phyloP scores from a whole-genome alignment of 2,113 vertebrate genomes.

The Natator depressus region DNA sequence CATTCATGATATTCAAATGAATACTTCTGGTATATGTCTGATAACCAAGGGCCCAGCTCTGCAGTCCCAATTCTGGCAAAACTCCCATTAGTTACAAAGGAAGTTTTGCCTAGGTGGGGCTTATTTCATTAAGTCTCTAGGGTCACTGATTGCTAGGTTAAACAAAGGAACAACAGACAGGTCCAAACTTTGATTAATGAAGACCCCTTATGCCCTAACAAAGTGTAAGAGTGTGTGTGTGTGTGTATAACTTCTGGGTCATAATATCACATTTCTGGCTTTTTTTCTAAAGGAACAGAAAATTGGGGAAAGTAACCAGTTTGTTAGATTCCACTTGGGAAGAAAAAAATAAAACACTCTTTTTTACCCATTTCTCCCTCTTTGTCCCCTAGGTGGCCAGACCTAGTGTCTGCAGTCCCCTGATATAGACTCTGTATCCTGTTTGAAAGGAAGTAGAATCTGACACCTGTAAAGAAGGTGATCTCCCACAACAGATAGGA shows the following conservation, averaged over 20 bases:
- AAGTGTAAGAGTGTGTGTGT: rapidly evolving
- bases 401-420: rapidly evolving
- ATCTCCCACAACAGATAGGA: no score
- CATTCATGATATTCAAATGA: not conserved
- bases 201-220: rapidly evolving
- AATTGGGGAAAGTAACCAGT: not conserved
- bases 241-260: not conserved
- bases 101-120: not conserved
- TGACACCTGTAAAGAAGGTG: no score
- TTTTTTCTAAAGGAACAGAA: not conserved
- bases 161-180: not conserved
- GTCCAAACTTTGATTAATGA: not conserved
- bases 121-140: not conserved
- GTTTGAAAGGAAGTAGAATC: not conserved
- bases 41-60: not conserved
- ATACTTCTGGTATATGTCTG: not conserved
- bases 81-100: not conserved
- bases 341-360: not conserved
- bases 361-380: not conserved
- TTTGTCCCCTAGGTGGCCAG: not conserved
- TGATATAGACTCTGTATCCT: not conserved
- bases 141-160: not conserved
- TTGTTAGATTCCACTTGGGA: not conserved
- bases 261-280: rapidly evolving
- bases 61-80: not conserved